Percentiles rank a stretch among this genome's conserved stretches.
phyloP scores from a whole-genome alignment of 30 jellyfish, hydroid and myxozoan species.

The Hydra vulgaris region DNA sequence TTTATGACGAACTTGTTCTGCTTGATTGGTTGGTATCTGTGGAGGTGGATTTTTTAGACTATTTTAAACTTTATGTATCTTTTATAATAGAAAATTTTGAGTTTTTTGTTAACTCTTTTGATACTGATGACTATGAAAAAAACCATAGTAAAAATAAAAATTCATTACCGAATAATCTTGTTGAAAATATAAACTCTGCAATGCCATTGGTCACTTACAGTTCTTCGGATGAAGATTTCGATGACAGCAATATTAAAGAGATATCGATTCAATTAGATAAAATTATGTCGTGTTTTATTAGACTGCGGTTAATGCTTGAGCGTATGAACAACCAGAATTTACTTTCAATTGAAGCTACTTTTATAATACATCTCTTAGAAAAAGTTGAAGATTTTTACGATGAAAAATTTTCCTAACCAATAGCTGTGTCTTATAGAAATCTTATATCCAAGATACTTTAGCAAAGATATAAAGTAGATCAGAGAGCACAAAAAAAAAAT shows the following conservation, averaged over 20 bases:
- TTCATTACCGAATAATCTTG: not conserved
- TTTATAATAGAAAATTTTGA: not conserved
- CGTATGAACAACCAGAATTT: slow-evolving; percentile 14
- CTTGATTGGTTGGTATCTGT: slow-evolving; percentile 19
- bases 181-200: not conserved
- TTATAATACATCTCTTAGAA: not conserved
- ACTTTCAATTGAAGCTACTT: not conserved
- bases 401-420: too few relatives aligned
- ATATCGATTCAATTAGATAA: not conserved
- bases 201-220: slow-evolving; percentile 8
- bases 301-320: slow-evolving; percentile 6
- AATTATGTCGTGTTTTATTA: slow-evolving; percentile 16
- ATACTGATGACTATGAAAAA: not conserved
- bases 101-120: not conserved
- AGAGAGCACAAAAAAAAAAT: too few relatives aligned
- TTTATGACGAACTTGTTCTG: slow-evolving; percentile 20
- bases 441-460: too few relatives aligned
- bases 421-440: too few relatives aligned
- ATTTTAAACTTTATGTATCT: not conserved
- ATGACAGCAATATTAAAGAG: not conserved
- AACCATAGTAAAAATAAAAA: not conserved
- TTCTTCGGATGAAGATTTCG: slow-evolving; percentile 17
- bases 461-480: too few relatives aligned
- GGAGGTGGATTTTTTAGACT: not conserved
- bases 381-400: slow-evolving; percentile 8